These are phyloP conservation scores for Clarias magur DNA, from an alignment of 2,113 vertebrate species.

Conservation along the genomic window DNA sequence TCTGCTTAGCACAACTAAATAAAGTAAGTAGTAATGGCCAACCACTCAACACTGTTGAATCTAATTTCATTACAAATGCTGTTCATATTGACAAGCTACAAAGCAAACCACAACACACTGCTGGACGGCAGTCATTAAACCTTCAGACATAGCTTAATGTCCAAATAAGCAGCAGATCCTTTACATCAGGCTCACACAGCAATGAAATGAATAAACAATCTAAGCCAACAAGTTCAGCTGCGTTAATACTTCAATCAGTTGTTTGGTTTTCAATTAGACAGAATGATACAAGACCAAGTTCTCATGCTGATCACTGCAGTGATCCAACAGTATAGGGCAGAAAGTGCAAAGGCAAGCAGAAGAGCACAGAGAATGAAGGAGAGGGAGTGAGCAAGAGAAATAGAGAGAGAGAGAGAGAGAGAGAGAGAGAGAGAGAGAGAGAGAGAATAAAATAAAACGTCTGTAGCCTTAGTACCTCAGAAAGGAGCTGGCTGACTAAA, in stretches of 20 bases:
- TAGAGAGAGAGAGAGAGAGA: conserved; percentile 23
- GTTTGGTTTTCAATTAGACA: not conserved
- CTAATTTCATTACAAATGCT: conserved; percentile 15
- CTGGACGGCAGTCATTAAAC: conserved; percentile 2
- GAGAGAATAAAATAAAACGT: conserved; percentile 11
- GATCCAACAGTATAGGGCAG: not conserved
- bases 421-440: conserved; percentile 23
- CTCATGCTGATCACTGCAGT: conserved; percentile 16
- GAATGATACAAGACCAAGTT: not conserved
- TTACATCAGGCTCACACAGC: not conserved
- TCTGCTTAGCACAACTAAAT: conserved; percentile 20
- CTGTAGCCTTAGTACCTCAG: not conserved
- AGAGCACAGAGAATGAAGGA: not conserved
- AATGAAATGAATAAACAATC: not conserved
- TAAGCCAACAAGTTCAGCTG: not conserved
- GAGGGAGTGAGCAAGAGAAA: conserved; percentile 20
- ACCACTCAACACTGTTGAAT: conserved; percentile 20
- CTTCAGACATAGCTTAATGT: not conserved
- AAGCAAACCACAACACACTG: conserved; percentile 15
- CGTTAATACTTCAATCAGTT: not conserved
- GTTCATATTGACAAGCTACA: conserved; percentile 6
- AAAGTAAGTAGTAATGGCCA: not conserved
- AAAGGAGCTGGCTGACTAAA: conserved; percentile 14
- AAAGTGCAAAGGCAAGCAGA: conserved; percentile 35
- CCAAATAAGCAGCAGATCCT: not conserved